Evolutionary conservation across 2,797 vertebrate species (phyloP).

Genomic region (Acanthiza pusilla): DNA sequence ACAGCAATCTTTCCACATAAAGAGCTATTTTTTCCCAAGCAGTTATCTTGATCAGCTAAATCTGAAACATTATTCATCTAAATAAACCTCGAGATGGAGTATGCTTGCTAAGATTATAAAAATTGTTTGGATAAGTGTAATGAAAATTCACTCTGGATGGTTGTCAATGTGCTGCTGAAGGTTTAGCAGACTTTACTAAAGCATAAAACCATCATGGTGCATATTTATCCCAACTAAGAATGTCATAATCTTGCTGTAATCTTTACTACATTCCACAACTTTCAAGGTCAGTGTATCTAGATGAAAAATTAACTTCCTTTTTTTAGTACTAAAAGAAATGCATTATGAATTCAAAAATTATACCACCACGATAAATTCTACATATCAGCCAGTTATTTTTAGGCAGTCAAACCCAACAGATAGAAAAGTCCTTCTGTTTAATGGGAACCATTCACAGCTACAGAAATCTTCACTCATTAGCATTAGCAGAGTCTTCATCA

Average conservation of each 20-base stretch:
- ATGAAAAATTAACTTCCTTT: not conserved
- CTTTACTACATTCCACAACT: not conserved
- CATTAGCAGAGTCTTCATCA: not conserved
- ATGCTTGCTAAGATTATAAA: slow-evolving; percentile 2
- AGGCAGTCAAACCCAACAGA: not conserved
- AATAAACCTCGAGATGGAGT: not conserved
- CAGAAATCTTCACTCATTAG: not conserved
- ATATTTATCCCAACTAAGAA: slow-evolving; percentile 19
- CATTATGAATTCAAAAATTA: not conserved
- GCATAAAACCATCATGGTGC: not conserved
- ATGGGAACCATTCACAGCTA: not conserved
- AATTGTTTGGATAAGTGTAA: slow-evolving; percentile 1
- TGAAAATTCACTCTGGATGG: not conserved
- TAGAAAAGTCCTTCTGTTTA: not conserved
- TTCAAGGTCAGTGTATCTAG: not conserved
- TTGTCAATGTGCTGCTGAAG: not conserved
- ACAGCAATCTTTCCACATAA: not conserved
- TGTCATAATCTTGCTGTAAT: not conserved
- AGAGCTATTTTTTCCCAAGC: not conserved
- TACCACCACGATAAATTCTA: not conserved
- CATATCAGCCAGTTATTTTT: not conserved
- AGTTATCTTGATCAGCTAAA: slow-evolving; percentile 1
- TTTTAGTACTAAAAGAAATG: not conserved
- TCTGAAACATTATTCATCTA: slow-evolving; percentile 14
- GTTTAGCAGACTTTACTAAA: not conserved